Conservation (phyloP, 2,113 vertebrate species). For the Channa argus region DNA sequence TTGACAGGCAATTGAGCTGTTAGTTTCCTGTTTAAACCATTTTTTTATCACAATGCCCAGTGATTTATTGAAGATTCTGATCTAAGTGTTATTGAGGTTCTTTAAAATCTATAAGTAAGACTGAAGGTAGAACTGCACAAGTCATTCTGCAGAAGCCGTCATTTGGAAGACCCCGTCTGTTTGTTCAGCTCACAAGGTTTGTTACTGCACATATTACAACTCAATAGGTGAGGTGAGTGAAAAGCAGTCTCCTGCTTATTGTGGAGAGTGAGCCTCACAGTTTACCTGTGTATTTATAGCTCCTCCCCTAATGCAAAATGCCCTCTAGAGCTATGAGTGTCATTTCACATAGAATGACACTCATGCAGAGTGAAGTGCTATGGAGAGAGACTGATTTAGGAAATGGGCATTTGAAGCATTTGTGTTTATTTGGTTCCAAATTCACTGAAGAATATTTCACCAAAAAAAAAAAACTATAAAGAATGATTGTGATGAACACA, state of each 20-base stretch:
- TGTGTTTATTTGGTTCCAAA: conserved; percentile 2
- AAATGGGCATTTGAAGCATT: conserved; percentile 18
- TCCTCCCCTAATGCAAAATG: conserved; percentile 1
- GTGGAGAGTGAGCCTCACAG: background rate
- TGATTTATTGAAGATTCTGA: no score
- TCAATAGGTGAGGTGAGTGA: background rate
- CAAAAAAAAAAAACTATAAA: background rate
- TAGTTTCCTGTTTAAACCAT: no score
- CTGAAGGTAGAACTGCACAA: background rate
- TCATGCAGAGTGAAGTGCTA: conserved; percentile 5
- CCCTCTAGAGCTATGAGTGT: background rate
- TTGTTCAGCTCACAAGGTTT: background rate
- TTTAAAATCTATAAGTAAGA: background rate
- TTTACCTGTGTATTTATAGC: conserved; percentile 18
- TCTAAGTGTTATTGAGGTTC: no score
- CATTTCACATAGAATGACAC: background rate
- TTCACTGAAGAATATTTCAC: background rate
- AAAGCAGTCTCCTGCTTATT: background rate
- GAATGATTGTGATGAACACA: no score
- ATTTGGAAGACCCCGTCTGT: background rate
- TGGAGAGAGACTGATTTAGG: background rate
- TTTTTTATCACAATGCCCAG: no score
- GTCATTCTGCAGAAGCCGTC: background rate
- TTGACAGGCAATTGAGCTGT: no score
- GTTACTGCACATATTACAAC: background rate